Evolutionary conservation across 2,888 invertebrate genomes (phyloP).

Genomic region (Watsonalla binaria): DNA sequence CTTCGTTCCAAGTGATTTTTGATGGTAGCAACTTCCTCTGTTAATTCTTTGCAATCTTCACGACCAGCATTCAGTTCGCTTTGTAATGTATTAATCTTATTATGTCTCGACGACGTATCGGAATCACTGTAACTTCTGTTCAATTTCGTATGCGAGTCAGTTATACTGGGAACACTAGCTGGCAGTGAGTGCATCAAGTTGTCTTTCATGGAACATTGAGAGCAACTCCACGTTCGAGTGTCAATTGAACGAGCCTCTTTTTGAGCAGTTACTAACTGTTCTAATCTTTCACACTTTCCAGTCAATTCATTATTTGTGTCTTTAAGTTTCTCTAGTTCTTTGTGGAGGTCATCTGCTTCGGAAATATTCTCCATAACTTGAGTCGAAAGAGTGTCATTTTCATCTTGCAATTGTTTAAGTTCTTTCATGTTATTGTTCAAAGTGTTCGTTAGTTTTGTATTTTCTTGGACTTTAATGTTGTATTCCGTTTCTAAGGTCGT

Average conservation of each 20-base stretch:
- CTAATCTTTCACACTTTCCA: constrained; percentile 31
- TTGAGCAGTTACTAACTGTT: constrained; percentile 14
- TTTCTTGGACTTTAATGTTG: constrained; percentile 35
- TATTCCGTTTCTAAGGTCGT: constrained; percentile 44
- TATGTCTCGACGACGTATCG: constrained; percentile 53
- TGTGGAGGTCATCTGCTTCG: constrained; percentile 71
- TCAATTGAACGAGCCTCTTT: constrained; percentile 6
- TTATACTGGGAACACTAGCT: constrained; percentile 14
- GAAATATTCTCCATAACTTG: constrained; percentile 78
- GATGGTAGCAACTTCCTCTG: constrained; percentile 63
- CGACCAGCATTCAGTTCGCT: constrained; percentile 60
- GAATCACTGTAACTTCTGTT: constrained; percentile 62
- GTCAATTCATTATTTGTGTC: constrained; percentile 30
- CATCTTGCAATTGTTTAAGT: constrained; percentile 60
- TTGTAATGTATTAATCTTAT: constrained; percentile 64
- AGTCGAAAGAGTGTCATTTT: constrained; percentile 76
- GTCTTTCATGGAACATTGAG: constrained; percentile 37
- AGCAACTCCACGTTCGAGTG: constrained; percentile 18
- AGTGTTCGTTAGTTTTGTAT: constrained; percentile 31
- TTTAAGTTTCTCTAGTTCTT: constrained; percentile 45
- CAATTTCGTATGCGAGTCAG: constrained; percentile 35
- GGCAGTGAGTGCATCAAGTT: constrained; percentile 28
- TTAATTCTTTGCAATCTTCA: constrained; percentile 64
- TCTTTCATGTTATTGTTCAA: constrained; percentile 36
- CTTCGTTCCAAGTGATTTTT: constrained; percentile 61